Conservation (phyloP, 2,113 vertebrate species). For the Indri indri region DNA sequence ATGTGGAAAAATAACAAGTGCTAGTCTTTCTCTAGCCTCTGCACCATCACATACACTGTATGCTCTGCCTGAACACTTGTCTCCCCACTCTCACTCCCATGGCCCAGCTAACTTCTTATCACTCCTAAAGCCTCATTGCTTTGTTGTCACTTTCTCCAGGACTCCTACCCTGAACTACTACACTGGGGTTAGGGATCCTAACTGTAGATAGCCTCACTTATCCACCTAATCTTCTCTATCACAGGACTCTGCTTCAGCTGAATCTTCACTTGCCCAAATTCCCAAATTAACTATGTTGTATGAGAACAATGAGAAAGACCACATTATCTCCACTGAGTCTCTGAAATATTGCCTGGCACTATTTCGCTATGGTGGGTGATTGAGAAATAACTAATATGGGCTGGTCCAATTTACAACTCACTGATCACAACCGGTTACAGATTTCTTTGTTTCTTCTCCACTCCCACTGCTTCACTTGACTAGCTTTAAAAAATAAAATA, state of each 20-base stretch:
- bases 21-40: background rate
- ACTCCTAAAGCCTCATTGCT: background rate
- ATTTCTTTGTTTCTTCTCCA: no score
- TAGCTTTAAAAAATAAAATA: no score
- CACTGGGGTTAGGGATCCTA: background rate
- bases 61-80: background rate
- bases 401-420: no score
- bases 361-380: background rate
- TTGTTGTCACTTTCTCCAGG: background rate
- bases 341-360: background rate
- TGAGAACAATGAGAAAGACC: background rate
- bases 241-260: background rate
- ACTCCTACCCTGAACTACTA: background rate
- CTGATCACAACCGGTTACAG: no score
- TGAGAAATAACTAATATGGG: background rate
- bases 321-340: background rate
- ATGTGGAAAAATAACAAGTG: background rate
- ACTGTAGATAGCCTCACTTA: background rate
- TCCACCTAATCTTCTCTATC: background rate
- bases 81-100: rapidly evolving
- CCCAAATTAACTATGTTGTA: background rate
- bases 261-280: background rate
- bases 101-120: background rate
- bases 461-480: no score
- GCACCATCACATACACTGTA: no score